Percentiles rank a stretch among this genome's conserved stretches.
These are phyloP conservation scores for Eupeodes luniger DNA, from an alignment of 2,888 invertebrate genomes.

Conservation along the genomic window DNA sequence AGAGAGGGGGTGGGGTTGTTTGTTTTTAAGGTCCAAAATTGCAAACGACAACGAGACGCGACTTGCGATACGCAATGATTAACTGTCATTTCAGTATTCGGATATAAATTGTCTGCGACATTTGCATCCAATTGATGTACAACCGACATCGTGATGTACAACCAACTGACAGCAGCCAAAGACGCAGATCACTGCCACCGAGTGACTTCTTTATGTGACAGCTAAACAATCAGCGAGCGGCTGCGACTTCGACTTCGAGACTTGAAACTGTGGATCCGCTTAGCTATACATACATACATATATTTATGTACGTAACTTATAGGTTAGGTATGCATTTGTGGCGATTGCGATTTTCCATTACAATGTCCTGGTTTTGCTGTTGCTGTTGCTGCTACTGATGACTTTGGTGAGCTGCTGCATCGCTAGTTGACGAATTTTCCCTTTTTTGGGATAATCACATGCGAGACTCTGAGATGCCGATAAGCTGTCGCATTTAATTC, in stretches of 20 bases:
- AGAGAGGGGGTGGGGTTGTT: conserved; percentile 1
- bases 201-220: conserved; percentile 75
- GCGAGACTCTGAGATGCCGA: conserved; percentile 68
- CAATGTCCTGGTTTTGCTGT: conserved; percentile 54
- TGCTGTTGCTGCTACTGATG: conserved; percentile 14
- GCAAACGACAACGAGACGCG: conserved; percentile 42
- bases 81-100: conserved; percentile 75
- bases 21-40: conserved; percentile 54
- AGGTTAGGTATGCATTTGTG: conserved; percentile 33
- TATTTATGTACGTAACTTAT: too few relatives aligned
- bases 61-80: conserved; percentile 74
- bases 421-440: conserved; percentile 74
- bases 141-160: conserved; percentile 77
- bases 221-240: conserved; percentile 63
- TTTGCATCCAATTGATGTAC: conserved; percentile 79
- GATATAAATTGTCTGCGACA: conserved; percentile 77
- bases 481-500: conserved; percentile 76
- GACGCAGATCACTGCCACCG: conserved; percentile 69
- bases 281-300: too few relatives aligned
- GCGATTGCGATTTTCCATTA: conserved; percentile 53
- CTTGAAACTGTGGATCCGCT: too few relatives aligned
- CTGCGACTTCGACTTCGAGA: neutral
- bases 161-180: conserved; percentile 62
- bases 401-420: neutral
- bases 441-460: conserved; percentile 77